Evolutionary conservation across 2,888 invertebrate genomes (phyloP).

Genomic region (Drosophila testacea): DNA sequence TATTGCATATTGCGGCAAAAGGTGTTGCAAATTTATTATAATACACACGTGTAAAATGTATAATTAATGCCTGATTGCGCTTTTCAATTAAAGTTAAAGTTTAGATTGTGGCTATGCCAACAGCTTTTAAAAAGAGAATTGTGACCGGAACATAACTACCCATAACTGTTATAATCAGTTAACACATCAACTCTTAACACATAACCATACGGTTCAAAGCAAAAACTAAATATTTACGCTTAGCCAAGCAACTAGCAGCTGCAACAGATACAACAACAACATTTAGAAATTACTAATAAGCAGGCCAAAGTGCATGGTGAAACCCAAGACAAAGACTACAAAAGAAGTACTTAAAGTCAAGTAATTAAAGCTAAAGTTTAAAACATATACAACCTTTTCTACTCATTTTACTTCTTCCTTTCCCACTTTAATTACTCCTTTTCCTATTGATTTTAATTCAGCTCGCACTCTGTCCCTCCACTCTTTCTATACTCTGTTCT

Average conservation of each 20-base stretch:
- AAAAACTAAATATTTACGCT: constrained; percentile 27
- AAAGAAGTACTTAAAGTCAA: constrained; percentile 25
- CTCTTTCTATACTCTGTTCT: neutral
- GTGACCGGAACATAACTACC: constrained; percentile 5
- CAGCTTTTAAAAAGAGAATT: constrained; percentile 5
- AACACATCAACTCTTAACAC: constrained; percentile 8
- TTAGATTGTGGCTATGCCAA: neutral
- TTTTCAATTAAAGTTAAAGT: constrained; percentile 9
- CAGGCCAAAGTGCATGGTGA: constrained; percentile 22
- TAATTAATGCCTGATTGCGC: constrained; percentile 19
- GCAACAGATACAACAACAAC: neutral
- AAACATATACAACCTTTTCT: neutral
- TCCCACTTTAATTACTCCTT: neutral
- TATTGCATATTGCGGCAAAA: constrained; percentile 22
- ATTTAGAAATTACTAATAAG: constrained; percentile 2
- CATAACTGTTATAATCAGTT: constrained; percentile 11
- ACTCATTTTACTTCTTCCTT: neutral
- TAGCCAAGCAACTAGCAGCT: constrained; percentile 6
- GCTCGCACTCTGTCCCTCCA: neutral
- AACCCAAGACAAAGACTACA: constrained; percentile 21
- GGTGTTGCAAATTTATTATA: constrained; percentile 27
- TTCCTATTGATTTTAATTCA: neutral
- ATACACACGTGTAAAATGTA: constrained; percentile 8
- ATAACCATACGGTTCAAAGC: neutral
- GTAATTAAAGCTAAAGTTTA: constrained; percentile 25